Evolutionary conservation across 2,888 invertebrate species (phyloP).

Genomic region (Drosophila cognata): DNA sequence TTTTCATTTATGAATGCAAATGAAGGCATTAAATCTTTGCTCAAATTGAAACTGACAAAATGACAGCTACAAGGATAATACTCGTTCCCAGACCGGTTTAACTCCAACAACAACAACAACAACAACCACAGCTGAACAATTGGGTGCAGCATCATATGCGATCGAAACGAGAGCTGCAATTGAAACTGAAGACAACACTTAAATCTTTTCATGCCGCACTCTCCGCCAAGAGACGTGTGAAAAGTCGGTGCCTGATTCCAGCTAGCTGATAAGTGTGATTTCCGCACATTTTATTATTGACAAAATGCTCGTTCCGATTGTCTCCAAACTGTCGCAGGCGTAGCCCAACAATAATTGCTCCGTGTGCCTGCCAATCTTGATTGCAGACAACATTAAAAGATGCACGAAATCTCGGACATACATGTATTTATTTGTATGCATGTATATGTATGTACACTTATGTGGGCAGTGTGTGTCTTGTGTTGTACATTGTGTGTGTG

Average conservation of each 20-base stretch:
- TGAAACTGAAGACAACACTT: constrained; percentile 32
- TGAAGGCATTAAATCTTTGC: constrained; percentile 76
- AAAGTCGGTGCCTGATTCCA: constrained; percentile 52
- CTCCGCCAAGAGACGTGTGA: constrained; percentile 52
- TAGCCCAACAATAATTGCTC: constrained; percentile 52
- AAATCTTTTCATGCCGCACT: constrained; percentile 2
- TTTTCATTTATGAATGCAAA: constrained; percentile 79
- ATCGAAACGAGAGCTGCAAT: constrained; percentile 40
- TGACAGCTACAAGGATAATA: constrained; percentile 73
- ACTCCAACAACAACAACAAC: neutral
- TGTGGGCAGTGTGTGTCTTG: constrained; percentile 42
- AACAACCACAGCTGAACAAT: neutral
- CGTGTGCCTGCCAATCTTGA: constrained; percentile 49
- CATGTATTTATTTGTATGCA: neutral
- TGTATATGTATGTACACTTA: neutral
- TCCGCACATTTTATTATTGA: constrained; percentile 49
- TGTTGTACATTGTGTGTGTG: constrained; percentile 8
- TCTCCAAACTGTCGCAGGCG: constrained; percentile 37
- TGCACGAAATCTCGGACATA: constrained; percentile 8
- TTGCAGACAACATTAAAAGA: constrained; percentile 21
- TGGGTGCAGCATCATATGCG: constrained; percentile 39
- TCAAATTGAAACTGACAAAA: constrained; percentile 76
- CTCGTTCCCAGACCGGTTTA: constrained; percentile 53
- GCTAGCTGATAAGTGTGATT: constrained; percentile 41
- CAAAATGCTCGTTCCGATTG: constrained; percentile 42